A percentile compares a stretch with the other conserved stretches of the same genome.
These are phyloP conservation scores for Chaetogeoica ovagalla DNA, from an alignment of 2,888 invertebrate species.

Conservation along the genomic window DNA sequence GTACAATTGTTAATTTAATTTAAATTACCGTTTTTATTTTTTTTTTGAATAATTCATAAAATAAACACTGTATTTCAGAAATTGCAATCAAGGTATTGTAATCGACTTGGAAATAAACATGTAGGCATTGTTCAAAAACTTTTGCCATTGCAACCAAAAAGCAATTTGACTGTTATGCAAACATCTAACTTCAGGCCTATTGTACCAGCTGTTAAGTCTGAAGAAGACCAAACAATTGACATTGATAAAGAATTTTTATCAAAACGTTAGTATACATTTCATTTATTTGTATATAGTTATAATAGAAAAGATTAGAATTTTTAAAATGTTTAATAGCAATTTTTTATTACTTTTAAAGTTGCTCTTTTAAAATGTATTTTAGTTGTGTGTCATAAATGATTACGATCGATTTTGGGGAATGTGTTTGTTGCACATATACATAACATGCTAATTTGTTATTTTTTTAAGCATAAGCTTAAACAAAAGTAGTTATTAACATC, in stretches of 20 bases:
- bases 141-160: slow-evolving; percentile 69
- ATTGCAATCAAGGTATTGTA: slow-evolving; percentile 61
- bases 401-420: too few species aligned
- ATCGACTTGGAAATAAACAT: slow-evolving; percentile 59
- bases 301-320: too few species aligned
- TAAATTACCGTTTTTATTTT: background rate
- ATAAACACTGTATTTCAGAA: slow-evolving; percentile 58
- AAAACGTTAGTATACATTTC: slow-evolving; percentile 26
- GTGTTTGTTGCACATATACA: too few species aligned
- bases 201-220: slow-evolving; percentile 29
- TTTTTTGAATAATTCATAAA: background rate
- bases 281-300: background rate
- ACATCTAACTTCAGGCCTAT: slow-evolving; percentile 46
- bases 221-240: background rate
- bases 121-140: slow-evolving; percentile 77
- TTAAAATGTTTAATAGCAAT: too few species aligned
- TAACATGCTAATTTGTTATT: background rate
- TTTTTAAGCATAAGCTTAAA: too few species aligned
- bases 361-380: too few species aligned
- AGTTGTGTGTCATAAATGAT: too few species aligned
- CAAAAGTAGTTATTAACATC: background rate
- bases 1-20: too few species aligned
- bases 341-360: too few species aligned
- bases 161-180: slow-evolving; percentile 54
- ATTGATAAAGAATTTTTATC: background rate